Base-by-base conservation (phyloP, 2,888 invertebrate genomes). In the Tribolium freemani region DNA sequence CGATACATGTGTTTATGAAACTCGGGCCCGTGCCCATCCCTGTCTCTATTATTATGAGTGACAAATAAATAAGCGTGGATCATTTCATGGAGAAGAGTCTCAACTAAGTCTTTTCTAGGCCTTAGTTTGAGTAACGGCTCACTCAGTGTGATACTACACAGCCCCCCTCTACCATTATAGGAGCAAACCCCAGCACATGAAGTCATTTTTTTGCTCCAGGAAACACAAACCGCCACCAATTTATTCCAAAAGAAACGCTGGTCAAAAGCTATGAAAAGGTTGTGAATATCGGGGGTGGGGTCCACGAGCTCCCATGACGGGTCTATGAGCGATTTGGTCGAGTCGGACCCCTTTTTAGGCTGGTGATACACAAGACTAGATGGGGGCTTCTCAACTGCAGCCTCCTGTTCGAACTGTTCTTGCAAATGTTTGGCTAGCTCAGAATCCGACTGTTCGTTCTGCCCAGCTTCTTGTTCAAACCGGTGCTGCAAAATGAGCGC, bases 21-120 rank as follows among this genome's bases (percentile, higher is more conserved):
- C 83, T 95, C 93, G 0, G 97, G 96, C 0, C 99, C 99, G 86
- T 99, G 99, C 0, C 96, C 98, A 85, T 97, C 95, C 79, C 96
- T 91, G 81, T 98, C 97, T 81, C 92, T 90, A 79, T 95, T 93
- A 78, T 93, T 92, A 76, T 92, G 89, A 0, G 95, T 94, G 0
- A 99, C 91, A 87, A 99, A 99, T 73, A 99, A 90, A 85, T 91
- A 98, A 0, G 98, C 99, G 86, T 99, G 99, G 75, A 99, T 99
- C 99, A 99, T 99, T 88, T 99, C 99, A 87, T 99, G 99, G 88
- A 99, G 88, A n/a, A 99, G 88, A 0, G 99, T 99, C 87, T 99
- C 97, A 0, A 99, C 91, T 0, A 99, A 88, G 87, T 99, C 98
- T 84, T 96, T 97, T 38, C 99, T 90, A 0, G 98, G 96, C 26